phyloP scores from a whole-genome alignment of 2,888 invertebrate species.

The Iphiclides podalirius region DNA sequence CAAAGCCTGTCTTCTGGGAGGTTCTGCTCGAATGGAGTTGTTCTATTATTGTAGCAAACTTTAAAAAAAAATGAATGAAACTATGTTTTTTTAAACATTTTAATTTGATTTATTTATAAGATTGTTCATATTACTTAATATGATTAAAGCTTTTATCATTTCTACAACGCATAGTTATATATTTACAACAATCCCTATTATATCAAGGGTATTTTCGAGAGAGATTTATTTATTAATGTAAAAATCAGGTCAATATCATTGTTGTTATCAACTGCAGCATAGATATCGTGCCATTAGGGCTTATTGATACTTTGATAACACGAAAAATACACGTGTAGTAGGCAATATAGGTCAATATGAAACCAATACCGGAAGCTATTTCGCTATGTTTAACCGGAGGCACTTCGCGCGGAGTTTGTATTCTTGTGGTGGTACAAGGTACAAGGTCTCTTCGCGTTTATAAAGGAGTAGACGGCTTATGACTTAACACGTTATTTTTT shows the following conservation, averaged over 20 bases:
- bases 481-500: neutral
- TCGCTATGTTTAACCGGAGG: neutral
- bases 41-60: no score
- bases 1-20: no score
- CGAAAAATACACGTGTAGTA: neutral
- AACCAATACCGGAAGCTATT: conserved; percentile 13
- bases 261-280: conserved; percentile 7
- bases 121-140: no score
- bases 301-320: conserved; percentile 20
- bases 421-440: neutral
- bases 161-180: no score
- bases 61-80: no score
- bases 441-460: neutral
- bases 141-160: no score
- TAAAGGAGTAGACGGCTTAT: neutral
- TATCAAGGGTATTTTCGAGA: no score
- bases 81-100: no score
- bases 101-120: no score
- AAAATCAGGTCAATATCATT: conserved; percentile 17
- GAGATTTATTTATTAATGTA: no score
- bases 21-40: no score
- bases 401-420: neutral
- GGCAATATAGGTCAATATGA: conserved; percentile 12
- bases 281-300: conserved; percentile 17
- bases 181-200: no score